Base-by-base conservation (phyloP, 2,113 vertebrate species). In the Heterocephalus glaber region DNA sequence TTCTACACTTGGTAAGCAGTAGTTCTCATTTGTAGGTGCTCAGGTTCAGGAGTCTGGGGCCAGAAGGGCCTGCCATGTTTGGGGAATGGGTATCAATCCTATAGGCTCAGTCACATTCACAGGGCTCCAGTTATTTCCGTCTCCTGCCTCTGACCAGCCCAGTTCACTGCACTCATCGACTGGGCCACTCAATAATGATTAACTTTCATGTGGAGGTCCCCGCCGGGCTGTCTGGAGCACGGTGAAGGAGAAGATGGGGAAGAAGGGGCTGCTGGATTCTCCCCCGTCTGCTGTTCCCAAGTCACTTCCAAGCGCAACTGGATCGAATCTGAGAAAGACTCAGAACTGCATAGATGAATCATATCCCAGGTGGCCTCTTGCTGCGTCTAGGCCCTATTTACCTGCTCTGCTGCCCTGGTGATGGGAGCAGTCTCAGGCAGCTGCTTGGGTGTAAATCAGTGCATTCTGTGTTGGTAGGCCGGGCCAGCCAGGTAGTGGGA, bases 381-480 rank as follows among this genome's bases (percentile, higher is more conserved):
- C 72, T 72, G 20, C 41, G 33, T 3, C 77, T 70, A 24, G 47
- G 47, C 22, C 66, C 66, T 17, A 33, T 4, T 63, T 2, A 9
- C 28, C 56, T 74, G 49, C 26, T 90, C 33, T 26, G 41, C 44
- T 19, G 86, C 44, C 84, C 66, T 86, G 95, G 56, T n/a, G 91
- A 72, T 61, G 94, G 95, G 80, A 85, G 87, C 95, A 96, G 95
- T 97, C 56, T 58, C 65, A 94, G 92, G 86, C 79, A 84, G 93
- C 65, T 86, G 79, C 49, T 94, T 4, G 87, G 96, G 96, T 88
- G 38, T 30, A 14, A 54, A 89, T 91, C 93, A 76, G 22, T 86
- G 77, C 44, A 14, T 63, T 86, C 66, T 95, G 95, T 65, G 54
- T 85, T 83, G 5, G 4, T 72, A 7, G 41, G 22, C 84, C 86